Evolutionary conservation across 2,797 vertebrate species (phyloP).

Genomic region (Onychomys arenicola): DNA sequence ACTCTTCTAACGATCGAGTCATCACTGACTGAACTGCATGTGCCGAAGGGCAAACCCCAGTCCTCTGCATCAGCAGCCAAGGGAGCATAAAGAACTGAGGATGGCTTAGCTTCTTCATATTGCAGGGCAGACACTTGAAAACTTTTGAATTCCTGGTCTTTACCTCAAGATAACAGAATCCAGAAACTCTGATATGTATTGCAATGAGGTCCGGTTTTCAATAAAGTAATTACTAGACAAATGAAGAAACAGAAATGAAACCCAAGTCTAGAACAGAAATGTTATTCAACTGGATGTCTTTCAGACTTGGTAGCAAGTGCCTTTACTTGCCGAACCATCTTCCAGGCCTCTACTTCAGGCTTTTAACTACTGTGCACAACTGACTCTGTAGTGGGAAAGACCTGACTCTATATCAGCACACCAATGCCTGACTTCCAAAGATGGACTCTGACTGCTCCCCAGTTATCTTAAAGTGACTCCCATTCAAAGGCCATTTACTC

Average conservation of each 20-base stretch:
- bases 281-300: neutral
- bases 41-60: neutral
- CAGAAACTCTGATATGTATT: neutral
- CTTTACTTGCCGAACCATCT: neutral
- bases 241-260: constrained; percentile 17
- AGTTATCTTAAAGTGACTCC: neutral
- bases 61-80: neutral
- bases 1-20: neutral
- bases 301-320: neutral
- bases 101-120: neutral
- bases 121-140: neutral
- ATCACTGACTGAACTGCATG: neutral
- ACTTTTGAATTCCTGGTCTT: neutral
- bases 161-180: neutral
- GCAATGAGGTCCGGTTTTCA: neutral
- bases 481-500: neutral
- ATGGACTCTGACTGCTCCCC: neutral
- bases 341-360: neutral
- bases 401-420: too few species aligned
- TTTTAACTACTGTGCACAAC: neutral
- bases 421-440: neutral
- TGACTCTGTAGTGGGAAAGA: neutral
- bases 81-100: neutral
- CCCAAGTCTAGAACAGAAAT: neutral
- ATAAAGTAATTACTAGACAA: neutral